Evolutionary conservation across 1,140 invertebrate genomes (phyloP).

Genomic region (Drosophila saltans): DNA sequence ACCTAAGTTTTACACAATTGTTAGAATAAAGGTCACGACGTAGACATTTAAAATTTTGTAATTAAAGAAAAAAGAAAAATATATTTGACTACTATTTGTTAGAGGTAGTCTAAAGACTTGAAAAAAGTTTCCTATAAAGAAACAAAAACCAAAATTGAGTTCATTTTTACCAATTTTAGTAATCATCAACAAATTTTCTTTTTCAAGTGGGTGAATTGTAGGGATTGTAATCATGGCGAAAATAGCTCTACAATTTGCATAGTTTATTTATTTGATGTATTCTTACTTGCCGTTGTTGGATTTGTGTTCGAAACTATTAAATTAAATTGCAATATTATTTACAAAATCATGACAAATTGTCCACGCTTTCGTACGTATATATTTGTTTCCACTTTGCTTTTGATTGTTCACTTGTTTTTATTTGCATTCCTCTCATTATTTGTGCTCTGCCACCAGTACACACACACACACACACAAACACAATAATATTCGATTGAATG

Average conservation of each 20-base stretch:
- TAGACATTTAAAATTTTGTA: too few species aligned
- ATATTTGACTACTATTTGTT: too few species aligned
- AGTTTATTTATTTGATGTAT: too few species aligned
- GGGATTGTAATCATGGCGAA: neutral
- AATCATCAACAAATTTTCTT: neutral
- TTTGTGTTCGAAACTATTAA: neutral
- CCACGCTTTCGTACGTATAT: neutral
- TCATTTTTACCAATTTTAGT: too few species aligned
- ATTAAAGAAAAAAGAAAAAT: too few species aligned
- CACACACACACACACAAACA: neutral
- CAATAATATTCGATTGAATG: neutral
- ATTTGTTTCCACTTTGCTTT: conserved; percentile 16
- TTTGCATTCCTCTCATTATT: conserved; percentile 26
- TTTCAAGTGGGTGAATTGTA: neutral
- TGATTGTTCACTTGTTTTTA: conserved; percentile 18
- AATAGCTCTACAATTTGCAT: too few species aligned
- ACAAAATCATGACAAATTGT: conserved; percentile 13
- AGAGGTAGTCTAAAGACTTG: too few species aligned
- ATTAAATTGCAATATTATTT: conserved; percentile 18
- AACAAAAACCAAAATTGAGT: neutral
- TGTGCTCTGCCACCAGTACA: neutral
- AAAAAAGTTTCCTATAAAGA: neutral
- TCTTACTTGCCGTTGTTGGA: too few species aligned
- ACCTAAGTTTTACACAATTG: too few species aligned
- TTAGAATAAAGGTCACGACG: too few species aligned